Evolutionary conservation across 2,113 vertebrate species (phyloP).

Genomic region (Sebastes schlegelii): DNA sequence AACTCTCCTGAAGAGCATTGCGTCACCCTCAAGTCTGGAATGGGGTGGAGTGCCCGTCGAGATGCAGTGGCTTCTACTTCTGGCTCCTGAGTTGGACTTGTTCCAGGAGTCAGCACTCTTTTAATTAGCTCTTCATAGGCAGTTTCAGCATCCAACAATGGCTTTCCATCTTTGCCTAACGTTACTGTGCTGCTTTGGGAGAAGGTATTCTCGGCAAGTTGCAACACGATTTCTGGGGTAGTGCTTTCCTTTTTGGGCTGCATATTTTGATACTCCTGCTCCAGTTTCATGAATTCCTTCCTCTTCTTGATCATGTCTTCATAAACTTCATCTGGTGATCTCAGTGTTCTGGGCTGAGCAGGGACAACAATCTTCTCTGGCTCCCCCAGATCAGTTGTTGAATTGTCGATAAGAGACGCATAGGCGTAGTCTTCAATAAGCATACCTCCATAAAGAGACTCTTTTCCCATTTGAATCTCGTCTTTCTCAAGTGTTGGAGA

Average conservation of each 20-base stretch:
- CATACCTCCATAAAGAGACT: slow-evolving; percentile 95
- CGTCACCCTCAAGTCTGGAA: slow-evolving; percentile 97
- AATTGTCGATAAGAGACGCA: slow-evolving; percentile 91
- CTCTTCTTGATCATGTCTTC: slow-evolving; percentile 91
- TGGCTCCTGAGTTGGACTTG: slow-evolving; percentile 88
- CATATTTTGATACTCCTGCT: slow-evolving; percentile 88
- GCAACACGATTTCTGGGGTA: slow-evolving; percentile 90
- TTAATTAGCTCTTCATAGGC: slow-evolving; percentile 96
- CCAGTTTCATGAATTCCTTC: slow-evolving; percentile 85
- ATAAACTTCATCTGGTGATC: slow-evolving; percentile 90
- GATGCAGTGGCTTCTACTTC: slow-evolving; percentile 75
- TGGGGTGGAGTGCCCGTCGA: slow-evolving; percentile 88
- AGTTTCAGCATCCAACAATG: slow-evolving; percentile 92
- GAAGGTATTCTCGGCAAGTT: slow-evolving; percentile 86
- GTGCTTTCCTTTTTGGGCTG: slow-evolving; percentile 83
- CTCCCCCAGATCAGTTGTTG: slow-evolving; percentile 82
- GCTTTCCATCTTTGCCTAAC: slow-evolving; percentile 88
- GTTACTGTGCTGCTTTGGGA: slow-evolving; percentile 82
- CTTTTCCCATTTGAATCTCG: slow-evolving; percentile 89
- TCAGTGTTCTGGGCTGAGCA: slow-evolving; percentile 84
- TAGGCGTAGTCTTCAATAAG: slow-evolving; percentile 98
- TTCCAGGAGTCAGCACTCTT: slow-evolving; percentile 88
- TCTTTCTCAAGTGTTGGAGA: slow-evolving; percentile 85
- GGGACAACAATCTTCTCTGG: slow-evolving; percentile 84
- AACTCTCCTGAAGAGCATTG: slow-evolving; percentile 95